A percentile compares a stretch with the other conserved stretches of the same genome.
Conservation (phyloP, 2,113 vertebrate species). For the Zonotrichia leucophrys region DNA sequence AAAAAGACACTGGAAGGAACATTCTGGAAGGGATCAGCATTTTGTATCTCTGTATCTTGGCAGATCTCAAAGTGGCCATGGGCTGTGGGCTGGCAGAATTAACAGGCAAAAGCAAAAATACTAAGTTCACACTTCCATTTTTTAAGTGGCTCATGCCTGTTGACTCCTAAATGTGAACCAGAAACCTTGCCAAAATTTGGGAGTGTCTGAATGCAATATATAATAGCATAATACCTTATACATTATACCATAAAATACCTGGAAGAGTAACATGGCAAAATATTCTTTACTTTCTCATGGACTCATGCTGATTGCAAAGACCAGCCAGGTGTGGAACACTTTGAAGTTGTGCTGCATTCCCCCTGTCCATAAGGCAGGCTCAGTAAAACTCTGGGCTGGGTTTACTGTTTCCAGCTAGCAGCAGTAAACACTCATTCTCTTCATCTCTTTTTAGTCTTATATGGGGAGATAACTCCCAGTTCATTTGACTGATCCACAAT, state of each 20-base stretch:
- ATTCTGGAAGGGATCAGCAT: neutral
- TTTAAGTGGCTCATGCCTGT: neutral
- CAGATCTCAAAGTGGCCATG: neutral
- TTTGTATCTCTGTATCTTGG: neutral
- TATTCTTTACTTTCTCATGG: neutral
- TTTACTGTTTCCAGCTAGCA: neutral
- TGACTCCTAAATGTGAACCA: neutral
- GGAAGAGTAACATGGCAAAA: neutral
- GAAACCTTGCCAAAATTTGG: neutral
- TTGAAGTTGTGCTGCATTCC: neutral
- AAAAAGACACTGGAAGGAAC: neutral
- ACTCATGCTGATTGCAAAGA: neutral
- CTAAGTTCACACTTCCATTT: rapidly evolving
- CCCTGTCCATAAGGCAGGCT: neutral
- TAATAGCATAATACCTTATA: neutral
- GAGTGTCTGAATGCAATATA: neutral
- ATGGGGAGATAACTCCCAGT: neutral
- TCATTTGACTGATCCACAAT: neutral
- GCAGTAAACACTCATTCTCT: neutral
- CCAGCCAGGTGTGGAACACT: neutral
- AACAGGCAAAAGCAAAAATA: neutral
- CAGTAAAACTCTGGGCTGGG: neutral
- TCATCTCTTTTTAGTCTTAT: neutral
- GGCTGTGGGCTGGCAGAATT: neutral
- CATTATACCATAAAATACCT: neutral